Evolutionary conservation across 2,113 vertebrate species (phyloP), one percentile per base, ranked within the genome.

Genomic region (Gopherus flavomarginatus): DNA sequence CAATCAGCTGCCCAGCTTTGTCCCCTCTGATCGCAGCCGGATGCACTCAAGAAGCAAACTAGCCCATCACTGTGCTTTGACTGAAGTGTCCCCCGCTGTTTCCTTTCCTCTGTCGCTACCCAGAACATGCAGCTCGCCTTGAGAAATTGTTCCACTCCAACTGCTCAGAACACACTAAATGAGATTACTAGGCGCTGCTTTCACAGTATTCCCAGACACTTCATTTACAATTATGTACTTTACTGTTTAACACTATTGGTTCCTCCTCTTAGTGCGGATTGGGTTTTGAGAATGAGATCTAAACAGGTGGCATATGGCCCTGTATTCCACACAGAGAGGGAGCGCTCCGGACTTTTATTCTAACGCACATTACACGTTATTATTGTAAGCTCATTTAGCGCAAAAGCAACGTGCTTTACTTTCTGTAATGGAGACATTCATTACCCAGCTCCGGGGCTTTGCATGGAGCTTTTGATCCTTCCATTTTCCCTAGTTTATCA

Each of bases 1-100:
- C 90, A 49, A 6, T 89, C 54, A 38, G 88, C 80, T 81, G 72
- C 88, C 95, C 62, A 21, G 81, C 8, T 19, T 54, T 16, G 11
- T 31, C 81, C 77, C 72, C 88, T 94, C 90, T 80, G 85, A 65
- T 91, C 92, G 80, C 93, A 75, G 93, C 89, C 49, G 69, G 88
- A 88, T 80, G 85, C 87, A 92, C 31, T 12, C 83, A 88, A 86
- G 53, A 86, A 93, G 88, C 88, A 95, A 94, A 95, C 57, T n/a
- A 88, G 84, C 79, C 49, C 56, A 49, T 92, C 62, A 42, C 94
- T 90, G 90, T 84, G 92, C 91, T 96, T 62, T 88, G 92, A 87
- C 91, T 83, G 85, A 83, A 94, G 85, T 78, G 80, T 26, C 69
- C 89, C 80, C 91, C 65, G 87, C 88, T 85, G 57, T 38, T 44